Conservation (phyloP, 2,797 vertebrate genomes). For the Lemur catta region DNA sequence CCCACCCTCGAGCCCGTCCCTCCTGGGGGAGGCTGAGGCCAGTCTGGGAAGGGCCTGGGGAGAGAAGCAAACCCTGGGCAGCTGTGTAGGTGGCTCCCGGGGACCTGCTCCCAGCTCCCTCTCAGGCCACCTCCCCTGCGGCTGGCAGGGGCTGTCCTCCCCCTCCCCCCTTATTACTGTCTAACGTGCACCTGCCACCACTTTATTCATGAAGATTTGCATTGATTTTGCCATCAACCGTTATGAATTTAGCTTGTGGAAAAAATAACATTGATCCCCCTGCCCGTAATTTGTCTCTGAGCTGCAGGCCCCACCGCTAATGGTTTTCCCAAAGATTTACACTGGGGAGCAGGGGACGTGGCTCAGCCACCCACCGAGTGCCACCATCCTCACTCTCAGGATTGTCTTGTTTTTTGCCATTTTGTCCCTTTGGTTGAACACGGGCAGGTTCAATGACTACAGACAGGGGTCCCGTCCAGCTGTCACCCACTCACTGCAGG, state of each 20-base stretch:
- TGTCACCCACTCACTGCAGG: not conserved
- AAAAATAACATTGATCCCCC: conserved; percentile 77
- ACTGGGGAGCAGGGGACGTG: not conserved
- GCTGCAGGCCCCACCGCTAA: not conserved
- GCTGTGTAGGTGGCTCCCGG: not conserved
- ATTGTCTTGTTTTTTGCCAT: not conserved
- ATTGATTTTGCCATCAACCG: conserved; percentile 78
- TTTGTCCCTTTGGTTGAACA: not conserved
- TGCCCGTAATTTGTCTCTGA: conserved; percentile 57
- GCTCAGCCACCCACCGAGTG: not conserved
- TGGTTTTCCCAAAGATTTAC: conserved; percentile 66
- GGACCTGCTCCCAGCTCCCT: not conserved
- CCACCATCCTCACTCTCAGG: not conserved
- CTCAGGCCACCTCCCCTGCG: not conserved
- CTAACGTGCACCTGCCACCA: not conserved
- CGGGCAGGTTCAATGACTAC: not conserved
- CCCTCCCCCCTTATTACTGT: not conserved
- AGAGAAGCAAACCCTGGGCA: not conserved
- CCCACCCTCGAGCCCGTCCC: accelerated
- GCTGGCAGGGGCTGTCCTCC: not conserved
- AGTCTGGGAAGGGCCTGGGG: not conserved
- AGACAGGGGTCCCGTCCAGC: not conserved
- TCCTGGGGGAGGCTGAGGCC: not conserved
- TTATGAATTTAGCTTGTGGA: conserved; percentile 74
- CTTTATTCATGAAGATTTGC: conserved; percentile 70